Conservation (phyloP, 2,888 invertebrate genomes). For the Proisotoma minuta region DNA sequence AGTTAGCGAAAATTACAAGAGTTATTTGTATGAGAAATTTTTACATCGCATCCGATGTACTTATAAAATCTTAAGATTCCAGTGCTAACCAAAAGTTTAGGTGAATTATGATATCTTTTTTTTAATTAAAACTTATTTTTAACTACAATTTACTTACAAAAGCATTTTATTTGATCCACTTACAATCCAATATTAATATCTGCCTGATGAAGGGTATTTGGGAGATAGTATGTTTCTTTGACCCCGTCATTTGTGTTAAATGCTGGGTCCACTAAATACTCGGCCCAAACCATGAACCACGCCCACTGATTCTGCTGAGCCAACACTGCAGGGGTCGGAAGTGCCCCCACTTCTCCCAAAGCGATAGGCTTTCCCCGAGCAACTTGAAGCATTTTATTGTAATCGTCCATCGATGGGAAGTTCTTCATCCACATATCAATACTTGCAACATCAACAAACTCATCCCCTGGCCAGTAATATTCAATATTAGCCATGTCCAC, state of each 20-base stretch:
- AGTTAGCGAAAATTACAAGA: too few relatives aligned
- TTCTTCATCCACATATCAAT: conserved; percentile 34
- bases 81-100: too few relatives aligned
- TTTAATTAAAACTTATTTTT: too few relatives aligned
- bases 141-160: too few relatives aligned
- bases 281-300: conserved; percentile 43
- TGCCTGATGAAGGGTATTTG: conserved; percentile 24
- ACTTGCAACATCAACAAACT: conserved; percentile 34
- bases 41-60: too few relatives aligned
- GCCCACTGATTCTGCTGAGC: conserved; percentile 29
- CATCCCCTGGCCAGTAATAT: conserved; percentile 33
- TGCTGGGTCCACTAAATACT: conserved; percentile 33
- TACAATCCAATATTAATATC: conserved; percentile 20
- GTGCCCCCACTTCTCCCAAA: conserved; percentile 30
- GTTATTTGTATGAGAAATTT: too few relatives aligned
- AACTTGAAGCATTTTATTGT: conserved; percentile 30
- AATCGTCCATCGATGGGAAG: conserved; percentile 26
- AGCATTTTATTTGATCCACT: not conserved
- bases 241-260: conserved; percentile 32
- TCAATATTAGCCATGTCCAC: conserved; percentile 30
- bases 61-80: too few relatives aligned
- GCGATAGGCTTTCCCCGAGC: conserved; percentile 39
- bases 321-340: conserved; percentile 33
- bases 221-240: conserved; percentile 28
- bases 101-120: too few relatives aligned